A percentile compares a stretch with the other conserved stretches of the same genome.
Conservation (phyloP, 2,113 vertebrate species). For the Nycticebus coucang region DNA sequence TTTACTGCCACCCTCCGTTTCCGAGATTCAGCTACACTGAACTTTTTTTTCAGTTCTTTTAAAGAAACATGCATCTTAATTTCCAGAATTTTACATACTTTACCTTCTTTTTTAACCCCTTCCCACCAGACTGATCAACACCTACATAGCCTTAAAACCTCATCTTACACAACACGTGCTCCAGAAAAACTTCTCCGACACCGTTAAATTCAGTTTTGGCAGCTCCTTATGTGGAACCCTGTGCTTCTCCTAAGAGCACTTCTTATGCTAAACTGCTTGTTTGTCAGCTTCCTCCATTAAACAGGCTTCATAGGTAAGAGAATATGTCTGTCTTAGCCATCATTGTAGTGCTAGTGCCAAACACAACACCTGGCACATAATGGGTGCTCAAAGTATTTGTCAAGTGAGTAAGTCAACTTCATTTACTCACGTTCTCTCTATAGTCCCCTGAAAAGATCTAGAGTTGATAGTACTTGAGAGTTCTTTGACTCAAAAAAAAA, state of each 20-base stretch:
- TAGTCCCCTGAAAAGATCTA: not conserved
- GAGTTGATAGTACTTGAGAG: not conserved
- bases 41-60: not conserved
- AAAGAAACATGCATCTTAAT: not conserved
- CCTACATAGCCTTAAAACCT: not conserved
- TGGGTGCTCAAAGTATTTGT: conserved; percentile 9
- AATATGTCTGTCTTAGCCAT: not conserved
- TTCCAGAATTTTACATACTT: not conserved
- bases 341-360: not conserved
- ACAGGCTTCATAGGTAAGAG: not conserved
- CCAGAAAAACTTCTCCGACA: not conserved
- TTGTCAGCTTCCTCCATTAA: not conserved
- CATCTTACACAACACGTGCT: not conserved
- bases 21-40: not conserved
- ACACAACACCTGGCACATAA: not conserved
- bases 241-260: not conserved
- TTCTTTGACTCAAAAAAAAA: conserved; percentile 33
- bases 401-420: not conserved
- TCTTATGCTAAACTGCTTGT: not conserved
- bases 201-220: not conserved
- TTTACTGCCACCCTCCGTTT: not conserved
- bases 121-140: not conserved
- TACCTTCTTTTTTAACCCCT: not conserved
- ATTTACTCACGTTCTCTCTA: not conserved
- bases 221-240: not conserved